A percentile compares a stretch with the other conserved stretches of the same genome.
Conservation (phyloP, 2,888 invertebrate genomes). For the Nowickia ferox region DNA sequence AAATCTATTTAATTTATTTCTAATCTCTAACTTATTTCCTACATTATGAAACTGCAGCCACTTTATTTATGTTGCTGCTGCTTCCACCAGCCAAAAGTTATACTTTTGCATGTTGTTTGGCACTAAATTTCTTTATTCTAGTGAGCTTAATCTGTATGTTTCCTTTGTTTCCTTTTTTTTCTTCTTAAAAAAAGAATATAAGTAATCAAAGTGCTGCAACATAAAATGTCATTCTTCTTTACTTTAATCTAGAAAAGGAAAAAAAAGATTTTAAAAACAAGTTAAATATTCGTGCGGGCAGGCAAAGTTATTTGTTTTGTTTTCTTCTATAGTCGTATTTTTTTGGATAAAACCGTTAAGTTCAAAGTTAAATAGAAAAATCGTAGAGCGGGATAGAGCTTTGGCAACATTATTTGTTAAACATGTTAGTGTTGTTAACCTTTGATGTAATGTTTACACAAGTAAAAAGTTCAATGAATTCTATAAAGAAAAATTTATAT, state of each 20-base stretch:
- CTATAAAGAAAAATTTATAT: background rate
- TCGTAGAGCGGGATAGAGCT: background rate
- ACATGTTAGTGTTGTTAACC: conserved; percentile 41
- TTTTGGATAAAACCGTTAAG: conserved; percentile 22
- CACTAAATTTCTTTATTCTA: background rate
- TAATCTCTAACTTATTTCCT: background rate
- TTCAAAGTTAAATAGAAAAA: conserved; percentile 25
- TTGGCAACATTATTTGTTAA: background rate
- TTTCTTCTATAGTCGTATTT: background rate
- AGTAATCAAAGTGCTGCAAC: conserved; percentile 41
- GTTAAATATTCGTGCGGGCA: background rate
- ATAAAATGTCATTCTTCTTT: conserved; percentile 17
- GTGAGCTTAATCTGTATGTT: background rate
- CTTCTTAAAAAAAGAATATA: conserved; percentile 6
- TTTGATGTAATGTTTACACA: background rate
- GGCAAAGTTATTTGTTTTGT: background rate
- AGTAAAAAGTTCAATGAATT: conserved; percentile 31
- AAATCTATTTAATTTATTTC: too few species aligned
- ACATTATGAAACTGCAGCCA: conserved; percentile 10
- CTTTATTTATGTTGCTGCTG: background rate
- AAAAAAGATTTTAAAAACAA: background rate
- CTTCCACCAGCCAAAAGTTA: conserved; percentile 2
- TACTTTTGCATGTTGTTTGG: conserved; percentile 1
- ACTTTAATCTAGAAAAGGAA: conserved; percentile 39
- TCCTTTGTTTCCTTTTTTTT: conserved; percentile 15